phyloP scores from a whole-genome alignment of 2,888 invertebrate species.

The Eristalis arbustorum region DNA sequence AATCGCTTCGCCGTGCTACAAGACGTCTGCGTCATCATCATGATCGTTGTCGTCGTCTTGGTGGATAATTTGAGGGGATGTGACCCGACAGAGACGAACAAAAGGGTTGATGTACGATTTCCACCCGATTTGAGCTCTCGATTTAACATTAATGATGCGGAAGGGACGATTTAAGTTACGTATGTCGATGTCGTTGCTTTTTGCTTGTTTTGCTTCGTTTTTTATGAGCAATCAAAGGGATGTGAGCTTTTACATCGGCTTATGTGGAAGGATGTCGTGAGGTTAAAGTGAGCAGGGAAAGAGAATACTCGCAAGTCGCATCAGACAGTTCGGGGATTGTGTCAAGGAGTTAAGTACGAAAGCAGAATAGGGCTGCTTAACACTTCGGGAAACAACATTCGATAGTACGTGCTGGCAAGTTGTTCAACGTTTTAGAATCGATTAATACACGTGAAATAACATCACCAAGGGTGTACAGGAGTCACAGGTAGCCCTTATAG shows the following conservation, averaged over 20 bases:
- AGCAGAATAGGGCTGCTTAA: not conserved
- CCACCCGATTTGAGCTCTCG: slow-evolving; percentile 42
- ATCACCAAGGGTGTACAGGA: too few relatives aligned
- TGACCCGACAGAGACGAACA: not conserved
- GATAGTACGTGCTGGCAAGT: too few relatives aligned
- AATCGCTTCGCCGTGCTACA: not conserved
- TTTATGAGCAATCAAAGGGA: not conserved
- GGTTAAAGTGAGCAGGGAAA: not conserved
- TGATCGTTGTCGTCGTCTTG: not conserved
- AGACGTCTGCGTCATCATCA: not conserved
- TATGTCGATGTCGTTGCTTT: not conserved
- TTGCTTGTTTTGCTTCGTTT: not conserved
- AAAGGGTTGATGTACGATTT: slow-evolving; percentile 41
- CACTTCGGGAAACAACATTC: too few relatives aligned
- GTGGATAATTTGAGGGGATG: slow-evolving; percentile 33
- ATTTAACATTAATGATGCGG: slow-evolving; percentile 53
- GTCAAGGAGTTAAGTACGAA: not conserved
- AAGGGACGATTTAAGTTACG: slow-evolving; percentile 37
- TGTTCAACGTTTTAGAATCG: too few relatives aligned
- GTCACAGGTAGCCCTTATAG: too few relatives aligned
- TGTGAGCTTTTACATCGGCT: not conserved
- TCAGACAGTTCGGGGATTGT: too few relatives aligned
- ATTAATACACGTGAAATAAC: too few relatives aligned
- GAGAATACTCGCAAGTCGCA: not conserved
- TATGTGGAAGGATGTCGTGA: not conserved